phyloP scores from a whole-genome alignment of 2,888 invertebrate genomes.

The Cryptocephalus moraei region DNA sequence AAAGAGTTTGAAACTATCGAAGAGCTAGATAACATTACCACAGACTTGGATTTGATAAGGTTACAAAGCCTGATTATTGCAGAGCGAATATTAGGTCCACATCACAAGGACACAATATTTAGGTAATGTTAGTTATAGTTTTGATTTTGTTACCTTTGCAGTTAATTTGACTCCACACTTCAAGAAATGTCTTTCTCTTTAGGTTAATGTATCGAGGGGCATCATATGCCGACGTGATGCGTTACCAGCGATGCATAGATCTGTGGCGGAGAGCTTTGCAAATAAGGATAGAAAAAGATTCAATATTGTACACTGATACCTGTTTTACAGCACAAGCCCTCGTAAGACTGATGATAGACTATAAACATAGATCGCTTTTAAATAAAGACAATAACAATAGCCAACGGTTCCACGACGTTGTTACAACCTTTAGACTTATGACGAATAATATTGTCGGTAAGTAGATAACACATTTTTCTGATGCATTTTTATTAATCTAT shows the following conservation, averaged over 20 bases:
- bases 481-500: background rate
- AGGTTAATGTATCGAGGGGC: slow-evolving; percentile 50
- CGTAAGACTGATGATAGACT: slow-evolving; percentile 71
- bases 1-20: slow-evolving; percentile 63
- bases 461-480: slow-evolving; percentile 1
- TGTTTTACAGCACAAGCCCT: slow-evolving; percentile 80
- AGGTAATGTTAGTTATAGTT: slow-evolving; percentile 18
- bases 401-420: slow-evolving; percentile 58
- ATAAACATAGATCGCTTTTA: slow-evolving; percentile 49
- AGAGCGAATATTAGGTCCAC: slow-evolving; percentile 74
- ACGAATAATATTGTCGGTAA: slow-evolving; percentile 48
- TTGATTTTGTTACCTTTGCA: too few relatives aligned
- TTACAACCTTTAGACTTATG: slow-evolving; percentile 57
- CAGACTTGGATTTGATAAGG: slow-evolving; percentile 77
- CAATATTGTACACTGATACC: slow-evolving; percentile 68
- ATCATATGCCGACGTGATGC: slow-evolving; percentile 59
- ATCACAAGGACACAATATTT: slow-evolving; percentile 81
- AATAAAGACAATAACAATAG: slow-evolving; percentile 41
- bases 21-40: slow-evolving; percentile 62
- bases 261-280: slow-evolving; percentile 78
- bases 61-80: slow-evolving; percentile 81
- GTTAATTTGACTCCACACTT: too few relatives aligned
- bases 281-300: slow-evolving; percentile 68
- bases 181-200: slow-evolving; percentile 5
- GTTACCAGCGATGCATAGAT: slow-evolving; percentile 76